Base-by-base conservation (phyloP, 2,888 invertebrate genomes). In the Andrena dorsata region DNA sequence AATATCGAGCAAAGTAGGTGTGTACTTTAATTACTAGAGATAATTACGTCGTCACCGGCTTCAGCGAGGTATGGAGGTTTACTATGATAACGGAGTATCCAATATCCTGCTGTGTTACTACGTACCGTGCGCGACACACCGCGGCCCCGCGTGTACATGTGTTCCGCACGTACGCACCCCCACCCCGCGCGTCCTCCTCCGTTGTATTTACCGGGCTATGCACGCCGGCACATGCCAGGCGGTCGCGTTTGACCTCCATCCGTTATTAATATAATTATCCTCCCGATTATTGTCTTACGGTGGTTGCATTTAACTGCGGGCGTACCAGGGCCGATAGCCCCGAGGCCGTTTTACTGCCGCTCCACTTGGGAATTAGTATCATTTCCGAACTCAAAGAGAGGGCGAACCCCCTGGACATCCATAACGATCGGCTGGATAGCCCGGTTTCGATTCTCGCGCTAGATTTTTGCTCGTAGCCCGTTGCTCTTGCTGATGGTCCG, bases 1-100 rank as follows among this genome's bases (percentile, higher is more conserved):
- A 87, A 88, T 88, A 87, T 86, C 83, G 71, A 20, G 78, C 78
- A 79, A 88, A 88, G 87, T 84, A 87, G 87, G 74, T 83, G 82
- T 86, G 84, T 89, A 84, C 88, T 88, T 89, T 89, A 89, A 89
- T 89, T 89, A 89, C 89, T 78, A 78, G 82, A 87, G 89, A 89
- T 89, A 89, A 89, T 89, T 89, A 87, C 86, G 83, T 89, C 89
- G 88, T 89, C 89, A 85, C 84, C 85, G 79, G 80, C 23, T 75
- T 72, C 74, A 73, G 80, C 74, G 85, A 86, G 85, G 80, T 87
- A 86, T 83, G 85, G 86, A 86, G 89, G 89, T 84, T 89, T 88
- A 86, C 86, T 88, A 76, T 87, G 88, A 89, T 89, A 89, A 89
- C 86, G 85, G 85, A 85, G 83, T 86, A 84, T 80, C 87, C 88